Conservation (phyloP, 2,888 invertebrate genomes). For the Nomada fabriciana region DNA sequence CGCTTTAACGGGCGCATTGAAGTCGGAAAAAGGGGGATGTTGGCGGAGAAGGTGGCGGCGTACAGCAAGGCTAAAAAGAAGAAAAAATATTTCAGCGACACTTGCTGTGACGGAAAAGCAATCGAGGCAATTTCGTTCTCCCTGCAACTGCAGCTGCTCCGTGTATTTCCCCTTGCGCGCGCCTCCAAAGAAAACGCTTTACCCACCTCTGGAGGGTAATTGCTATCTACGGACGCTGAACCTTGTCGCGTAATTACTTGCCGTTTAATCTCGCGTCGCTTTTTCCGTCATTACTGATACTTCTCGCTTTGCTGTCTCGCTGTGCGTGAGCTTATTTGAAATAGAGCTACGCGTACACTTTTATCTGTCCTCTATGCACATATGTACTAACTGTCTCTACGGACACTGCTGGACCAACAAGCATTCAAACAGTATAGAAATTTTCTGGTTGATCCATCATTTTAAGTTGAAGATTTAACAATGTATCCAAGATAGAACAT, state of each 20-base stretch:
- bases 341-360: not conserved
- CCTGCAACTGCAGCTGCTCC: slow-evolving; percentile 66
- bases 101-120: slow-evolving; percentile 68
- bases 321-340: slow-evolving; percentile 21
- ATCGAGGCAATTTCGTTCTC: slow-evolving; percentile 72
- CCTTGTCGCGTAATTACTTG: slow-evolving; percentile 76
- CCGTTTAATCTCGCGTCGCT: slow-evolving; percentile 62
- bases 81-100: slow-evolving; percentile 62
- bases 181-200: slow-evolving; percentile 65
- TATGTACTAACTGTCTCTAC: too few relatives aligned
- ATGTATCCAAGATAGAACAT: too few relatives aligned
- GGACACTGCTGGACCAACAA: too few relatives aligned
- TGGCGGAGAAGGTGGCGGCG: slow-evolving; percentile 21
- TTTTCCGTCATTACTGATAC: slow-evolving; percentile 63
- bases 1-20: slow-evolving; percentile 50
- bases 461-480: too few relatives aligned
- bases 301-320: slow-evolving; percentile 34
- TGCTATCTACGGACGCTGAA: slow-evolving; percentile 71
- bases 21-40: slow-evolving; percentile 17
- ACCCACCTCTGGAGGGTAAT: slow-evolving; percentile 62
- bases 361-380: not conserved
- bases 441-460: too few relatives aligned
- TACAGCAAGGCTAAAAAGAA: not conserved
- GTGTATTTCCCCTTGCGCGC: slow-evolving; percentile 48
- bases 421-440: too few relatives aligned